These are phyloP conservation scores for Diacarnus erythraeanus DNA, from an alignment of 37 sponge, comb jelly and placozoan species.

Conservation along the genomic window DNA sequence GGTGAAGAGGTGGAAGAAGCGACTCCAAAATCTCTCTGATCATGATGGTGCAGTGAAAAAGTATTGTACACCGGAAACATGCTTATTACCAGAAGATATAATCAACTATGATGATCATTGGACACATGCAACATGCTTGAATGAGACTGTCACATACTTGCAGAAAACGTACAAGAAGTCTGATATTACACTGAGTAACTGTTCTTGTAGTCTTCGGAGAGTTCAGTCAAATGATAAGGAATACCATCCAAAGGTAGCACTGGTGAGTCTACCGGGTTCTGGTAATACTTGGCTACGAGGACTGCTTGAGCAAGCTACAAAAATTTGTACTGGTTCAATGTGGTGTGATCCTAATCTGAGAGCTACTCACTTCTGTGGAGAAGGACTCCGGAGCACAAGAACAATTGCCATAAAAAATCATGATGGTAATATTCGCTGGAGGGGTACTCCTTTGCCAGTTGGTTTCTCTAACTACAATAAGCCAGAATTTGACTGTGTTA, in stretches of 20 bases:
- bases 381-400: constrained; percentile 16
- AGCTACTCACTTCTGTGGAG: constrained; percentile 18
- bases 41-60: background rate
- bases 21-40: no score
- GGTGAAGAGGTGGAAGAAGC: no score
- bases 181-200: background rate
- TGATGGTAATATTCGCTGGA: constrained; percentile 15
- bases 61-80: background rate
- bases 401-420: constrained; percentile 51
- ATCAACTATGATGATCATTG: background rate
- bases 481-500: constrained; percentile 16
- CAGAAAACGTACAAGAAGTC: background rate
- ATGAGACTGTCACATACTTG: background rate
- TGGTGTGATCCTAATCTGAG: constrained; percentile 40
- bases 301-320: constrained; percentile 40
- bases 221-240: background rate
- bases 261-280: constrained; percentile 49
- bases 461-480: background rate
- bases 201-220: constrained; percentile 4
- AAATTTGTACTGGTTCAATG: constrained; percentile 50
- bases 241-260: background rate
- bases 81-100: background rate
- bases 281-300: constrained; percentile 64
- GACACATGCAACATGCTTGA: background rate
- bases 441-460: background rate